Conservation (phyloP, 2,888 invertebrate species). For the Dryadula phaetusa region DNA sequence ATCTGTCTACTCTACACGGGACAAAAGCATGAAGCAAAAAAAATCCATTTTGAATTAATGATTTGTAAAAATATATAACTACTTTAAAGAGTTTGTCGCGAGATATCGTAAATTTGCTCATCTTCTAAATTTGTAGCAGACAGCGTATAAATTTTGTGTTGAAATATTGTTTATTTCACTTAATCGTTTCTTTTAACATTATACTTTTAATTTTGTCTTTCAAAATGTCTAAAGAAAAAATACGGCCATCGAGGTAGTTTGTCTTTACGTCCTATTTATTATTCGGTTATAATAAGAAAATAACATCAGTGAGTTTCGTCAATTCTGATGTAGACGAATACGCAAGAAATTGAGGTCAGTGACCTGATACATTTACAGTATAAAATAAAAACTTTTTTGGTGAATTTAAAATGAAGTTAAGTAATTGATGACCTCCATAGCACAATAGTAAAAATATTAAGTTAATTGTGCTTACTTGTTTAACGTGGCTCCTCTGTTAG, state of each 20-base stretch:
- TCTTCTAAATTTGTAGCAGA: constrained; percentile 46
- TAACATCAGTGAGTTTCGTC: constrained; percentile 52
- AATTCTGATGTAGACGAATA: constrained; percentile 46
- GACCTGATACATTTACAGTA: constrained; percentile 56
- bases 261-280: constrained; percentile 61
- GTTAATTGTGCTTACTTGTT: background rate
- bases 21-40: too few relatives aligned
- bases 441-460: background rate
- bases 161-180: constrained; percentile 56
- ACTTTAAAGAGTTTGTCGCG: constrained; percentile 19
- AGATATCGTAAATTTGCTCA: constrained; percentile 50
- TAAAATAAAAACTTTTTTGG: background rate
- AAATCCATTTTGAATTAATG: background rate
- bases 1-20: too few relatives aligned
- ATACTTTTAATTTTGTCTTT: constrained; percentile 59
- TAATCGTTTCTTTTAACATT: constrained; percentile 60
- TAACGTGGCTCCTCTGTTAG: background rate
- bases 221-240: constrained; percentile 49
- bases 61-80: background rate
- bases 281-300: constrained; percentile 52
- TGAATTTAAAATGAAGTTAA: background rate
- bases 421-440: constrained; percentile 2
- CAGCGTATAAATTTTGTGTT: constrained; percentile 60
- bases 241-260: constrained; percentile 60
- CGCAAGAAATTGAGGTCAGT: constrained; percentile 66